Percentiles rank a stretch among this genome's conserved stretches.
These are phyloP conservation scores for Brachyptera putata DNA, from an alignment of 2,888 invertebrate genomes.

Conservation along the genomic window DNA sequence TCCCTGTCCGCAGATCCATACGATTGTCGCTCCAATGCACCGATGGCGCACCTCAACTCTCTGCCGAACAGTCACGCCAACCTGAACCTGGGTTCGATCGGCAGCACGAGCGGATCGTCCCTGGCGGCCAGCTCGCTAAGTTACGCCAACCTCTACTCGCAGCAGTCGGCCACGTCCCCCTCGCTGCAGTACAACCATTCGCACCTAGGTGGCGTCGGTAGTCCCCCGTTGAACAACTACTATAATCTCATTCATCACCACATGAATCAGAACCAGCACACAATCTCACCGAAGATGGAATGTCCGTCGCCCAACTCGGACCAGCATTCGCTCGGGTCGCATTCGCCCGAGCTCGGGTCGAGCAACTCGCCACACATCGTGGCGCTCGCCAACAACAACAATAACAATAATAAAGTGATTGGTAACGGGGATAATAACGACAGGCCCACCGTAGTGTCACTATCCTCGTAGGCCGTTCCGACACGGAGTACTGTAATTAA, in stretches of 20 bases:
- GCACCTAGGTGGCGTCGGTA: neutral
- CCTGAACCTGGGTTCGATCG: slow-evolving; percentile 9
- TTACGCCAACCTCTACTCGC: slow-evolving; percentile 33
- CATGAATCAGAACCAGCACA: slow-evolving; percentile 36
- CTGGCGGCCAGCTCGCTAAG: slow-evolving; percentile 23
- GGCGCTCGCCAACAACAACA: slow-evolving; percentile 34
- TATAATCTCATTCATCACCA: slow-evolving; percentile 40
- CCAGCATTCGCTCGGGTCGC: slow-evolving; percentile 15
- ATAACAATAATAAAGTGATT: slow-evolving; percentile 27
- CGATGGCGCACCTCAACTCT: slow-evolving; percentile 30
- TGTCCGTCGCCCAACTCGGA: slow-evolving; percentile 41
- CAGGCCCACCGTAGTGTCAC: slow-evolving; percentile 45
- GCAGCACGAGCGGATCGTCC: slow-evolving; percentile 20
- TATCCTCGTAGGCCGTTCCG: slow-evolving; percentile 37
- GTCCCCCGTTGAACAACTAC: slow-evolving; percentile 36
- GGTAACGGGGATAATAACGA: slow-evolving; percentile 33
- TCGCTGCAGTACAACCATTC: slow-evolving; percentile 20
- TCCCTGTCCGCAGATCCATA: slow-evolving; percentile 27
- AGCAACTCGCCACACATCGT: slow-evolving; percentile 44
- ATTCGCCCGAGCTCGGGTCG: slow-evolving; percentile 25
- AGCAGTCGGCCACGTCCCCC: slow-evolving; percentile 18
- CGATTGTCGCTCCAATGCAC: slow-evolving; percentile 30
- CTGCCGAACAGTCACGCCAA: neutral
- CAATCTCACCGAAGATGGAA: slow-evolving; percentile 41
- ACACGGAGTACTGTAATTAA: no score